phyloP scores from a whole-genome alignment of 2,113 vertebrate species.

The Mormyrus iriodes region DNA sequence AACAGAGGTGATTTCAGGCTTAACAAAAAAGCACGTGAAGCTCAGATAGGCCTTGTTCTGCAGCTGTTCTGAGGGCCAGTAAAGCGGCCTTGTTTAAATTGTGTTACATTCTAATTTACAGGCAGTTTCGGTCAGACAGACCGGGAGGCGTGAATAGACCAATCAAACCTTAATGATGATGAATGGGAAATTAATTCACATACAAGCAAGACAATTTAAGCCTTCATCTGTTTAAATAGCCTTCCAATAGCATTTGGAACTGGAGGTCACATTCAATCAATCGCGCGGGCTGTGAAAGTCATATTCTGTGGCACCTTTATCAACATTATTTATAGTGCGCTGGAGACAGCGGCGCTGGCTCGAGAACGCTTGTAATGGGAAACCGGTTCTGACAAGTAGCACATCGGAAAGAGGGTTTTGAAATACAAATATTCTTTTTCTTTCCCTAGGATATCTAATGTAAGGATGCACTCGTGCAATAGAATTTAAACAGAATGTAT shows the following conservation, averaged over 20 bases:
- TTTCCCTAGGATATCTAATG: not conserved
- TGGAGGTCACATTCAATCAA: constrained; percentile 98
- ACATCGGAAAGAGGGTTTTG: constrained; percentile 25
- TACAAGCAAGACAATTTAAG: constrained; percentile 97
- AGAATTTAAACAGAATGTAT: not conserved
- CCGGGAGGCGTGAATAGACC: constrained; percentile 84
- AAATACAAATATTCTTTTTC: constrained; percentile 17
- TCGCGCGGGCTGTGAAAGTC: constrained; percentile 90
- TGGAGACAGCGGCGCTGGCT: constrained; percentile 55
- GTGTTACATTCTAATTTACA: constrained; percentile 94
- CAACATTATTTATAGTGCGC: constrained; percentile 85
- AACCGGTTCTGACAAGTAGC: constrained; percentile 29
- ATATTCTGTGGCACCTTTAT: constrained; percentile 87
- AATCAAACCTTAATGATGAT: constrained; percentile 98
- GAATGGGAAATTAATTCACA: constrained; percentile 99
- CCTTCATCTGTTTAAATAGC: constrained; percentile 99
- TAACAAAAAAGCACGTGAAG: constrained; percentile 54
- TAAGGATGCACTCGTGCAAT: not conserved
- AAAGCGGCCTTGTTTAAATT: constrained; percentile 80
- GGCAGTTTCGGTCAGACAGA: constrained; percentile 77
- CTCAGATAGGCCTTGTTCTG: constrained; percentile 73
- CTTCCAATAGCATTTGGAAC: constrained; percentile 94
- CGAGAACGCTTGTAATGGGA: constrained; percentile 55
- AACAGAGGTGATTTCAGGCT: not conserved
- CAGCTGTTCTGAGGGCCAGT: constrained; percentile 68